A percentile compares a stretch with the other conserved stretches of the same genome.
These are phyloP conservation scores for Epizoanthus rinbou DNA, from an alignment of 92 coral and sea anemone genomes.

Conservation along the genomic window DNA sequence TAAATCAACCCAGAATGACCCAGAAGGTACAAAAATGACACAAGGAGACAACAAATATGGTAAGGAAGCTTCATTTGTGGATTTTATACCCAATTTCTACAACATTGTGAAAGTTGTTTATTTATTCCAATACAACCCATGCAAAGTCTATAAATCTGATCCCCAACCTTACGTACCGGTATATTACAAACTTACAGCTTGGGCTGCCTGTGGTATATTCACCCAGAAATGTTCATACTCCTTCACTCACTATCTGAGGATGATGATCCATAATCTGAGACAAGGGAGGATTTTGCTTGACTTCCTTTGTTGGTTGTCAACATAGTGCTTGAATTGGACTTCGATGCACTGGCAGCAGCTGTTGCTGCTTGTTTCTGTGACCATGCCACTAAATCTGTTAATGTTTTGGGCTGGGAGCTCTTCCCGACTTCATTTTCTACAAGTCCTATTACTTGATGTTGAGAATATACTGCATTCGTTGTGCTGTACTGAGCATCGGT, in stretches of 20 bases:
- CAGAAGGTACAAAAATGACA: too few relatives aligned
- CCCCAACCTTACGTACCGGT: too few relatives aligned
- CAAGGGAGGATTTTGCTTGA: slow-evolving; percentile 48
- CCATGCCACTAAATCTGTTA: slow-evolving; percentile 82
- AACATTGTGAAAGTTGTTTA: too few relatives aligned
- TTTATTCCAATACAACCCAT: too few relatives aligned
- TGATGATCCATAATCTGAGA: slow-evolving; percentile 77
- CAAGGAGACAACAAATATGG: too few relatives aligned
- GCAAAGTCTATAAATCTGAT: too few relatives aligned
- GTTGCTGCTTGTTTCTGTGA: slow-evolving; percentile 72
- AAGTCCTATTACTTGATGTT: slow-evolving; percentile 7
- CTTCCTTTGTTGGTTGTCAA: neutral
- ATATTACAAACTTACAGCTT: too few relatives aligned
- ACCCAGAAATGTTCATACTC: neutral
- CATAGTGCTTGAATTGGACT: neutral
- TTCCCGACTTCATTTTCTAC: slow-evolving; percentile 7
- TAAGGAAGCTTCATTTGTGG: too few relatives aligned
- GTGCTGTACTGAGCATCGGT: slow-evolving; percentile 70
- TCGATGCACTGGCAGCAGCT: neutral
- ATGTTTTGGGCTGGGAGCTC: slow-evolving; percentile 70
- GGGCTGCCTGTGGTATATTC: too few relatives aligned
- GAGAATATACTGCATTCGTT: neutral
- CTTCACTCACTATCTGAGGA: slow-evolving; percentile 70
- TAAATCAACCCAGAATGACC: too few relatives aligned
- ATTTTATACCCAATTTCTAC: too few relatives aligned